A percentile compares a stretch with the other conserved stretches of the same genome.
These are phyloP conservation scores for Ramazzottius varieornatus DNA, from an alignment of 2,888 invertebrate species.

Conservation along the genomic window DNA sequence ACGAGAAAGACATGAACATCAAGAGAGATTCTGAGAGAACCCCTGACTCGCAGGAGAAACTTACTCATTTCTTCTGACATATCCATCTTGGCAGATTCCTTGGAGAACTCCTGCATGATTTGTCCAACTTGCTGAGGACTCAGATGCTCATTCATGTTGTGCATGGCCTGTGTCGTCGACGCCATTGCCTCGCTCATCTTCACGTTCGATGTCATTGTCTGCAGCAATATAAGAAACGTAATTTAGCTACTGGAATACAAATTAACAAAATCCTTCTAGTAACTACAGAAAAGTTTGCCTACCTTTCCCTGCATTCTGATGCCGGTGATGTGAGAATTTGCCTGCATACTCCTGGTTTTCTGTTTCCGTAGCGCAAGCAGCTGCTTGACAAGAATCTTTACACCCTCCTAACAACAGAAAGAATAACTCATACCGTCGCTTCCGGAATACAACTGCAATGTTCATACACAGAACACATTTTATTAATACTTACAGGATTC, in stretches of 20 bases:
- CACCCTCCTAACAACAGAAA: conserved; percentile 13
- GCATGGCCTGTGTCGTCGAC: conserved; percentile 57
- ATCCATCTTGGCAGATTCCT: conserved; percentile 60
- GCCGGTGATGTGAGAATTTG: conserved; percentile 48
- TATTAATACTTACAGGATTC: conserved; percentile 34
- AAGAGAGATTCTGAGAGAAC: not conserved
- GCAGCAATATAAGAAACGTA: conserved; percentile 8
- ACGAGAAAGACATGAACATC: not conserved
- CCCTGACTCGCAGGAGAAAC: conserved; percentile 17
- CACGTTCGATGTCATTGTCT: conserved; percentile 58
- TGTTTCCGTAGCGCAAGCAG: conserved; percentile 61
- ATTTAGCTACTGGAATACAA: not conserved
- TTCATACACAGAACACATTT: not conserved
- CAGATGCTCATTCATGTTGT: conserved; percentile 55
- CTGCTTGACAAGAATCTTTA: conserved; percentile 51
- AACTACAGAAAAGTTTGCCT: not conserved
- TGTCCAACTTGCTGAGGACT: conserved; percentile 56
- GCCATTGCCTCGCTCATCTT: conserved; percentile 65
- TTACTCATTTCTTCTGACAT: conserved; percentile 86
- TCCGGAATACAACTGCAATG: not conserved
- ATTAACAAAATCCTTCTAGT: not conserved
- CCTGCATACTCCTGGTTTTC: conserved; percentile 50
- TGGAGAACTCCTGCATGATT: conserved; percentile 54
- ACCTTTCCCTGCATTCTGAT: conserved; percentile 55
- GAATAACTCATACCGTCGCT: not conserved